A percentile compares a stretch with the other conserved stretches of the same genome.
Conservation (phyloP, 1,140 invertebrate genomes). For the Drosophila ercepeae region DNA sequence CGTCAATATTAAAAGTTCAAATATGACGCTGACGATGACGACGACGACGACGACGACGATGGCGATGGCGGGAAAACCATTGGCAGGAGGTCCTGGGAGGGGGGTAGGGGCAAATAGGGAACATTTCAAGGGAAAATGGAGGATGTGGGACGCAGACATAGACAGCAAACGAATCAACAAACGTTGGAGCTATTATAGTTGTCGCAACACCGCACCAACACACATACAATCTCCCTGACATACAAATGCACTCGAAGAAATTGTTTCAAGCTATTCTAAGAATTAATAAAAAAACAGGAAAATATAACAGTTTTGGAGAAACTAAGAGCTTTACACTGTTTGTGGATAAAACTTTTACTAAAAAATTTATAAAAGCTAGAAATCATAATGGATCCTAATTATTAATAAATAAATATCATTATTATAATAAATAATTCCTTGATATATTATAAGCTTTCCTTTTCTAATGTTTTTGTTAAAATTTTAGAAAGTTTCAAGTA, state of each 20-base stretch:
- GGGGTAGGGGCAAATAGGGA: conserved; percentile 88
- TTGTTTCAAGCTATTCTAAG: not conserved
- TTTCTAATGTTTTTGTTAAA: too few species aligned
- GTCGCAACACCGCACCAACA: conserved; percentile 91
- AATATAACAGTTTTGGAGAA: not conserved
- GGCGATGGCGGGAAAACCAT: conserved; percentile 85
- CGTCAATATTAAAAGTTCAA: conserved; percentile 85
- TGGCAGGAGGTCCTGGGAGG: conserved; percentile 87
- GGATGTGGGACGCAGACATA: conserved; percentile 96
- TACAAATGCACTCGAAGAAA: not conserved
- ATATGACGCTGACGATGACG: conserved; percentile 88
- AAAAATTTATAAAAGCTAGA: too few species aligned
- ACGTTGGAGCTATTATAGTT: conserved; percentile 93
- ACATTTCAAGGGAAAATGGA: conserved; percentile 89
- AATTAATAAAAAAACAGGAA: not conserved
- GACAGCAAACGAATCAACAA: conserved; percentile 93
- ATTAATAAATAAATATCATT: too few species aligned
- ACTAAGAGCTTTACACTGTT: too few species aligned
- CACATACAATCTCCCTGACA: conserved; percentile 14
- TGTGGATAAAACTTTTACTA: too few species aligned
- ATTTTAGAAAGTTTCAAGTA: too few species aligned
- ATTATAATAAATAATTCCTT: too few species aligned
- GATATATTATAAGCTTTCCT: too few species aligned
- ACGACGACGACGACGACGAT: conserved; percentile 89
- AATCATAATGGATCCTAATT: too few species aligned